Base-by-base conservation (phyloP, 1,140 invertebrate genomes). In the Orussus abietinus region DNA sequence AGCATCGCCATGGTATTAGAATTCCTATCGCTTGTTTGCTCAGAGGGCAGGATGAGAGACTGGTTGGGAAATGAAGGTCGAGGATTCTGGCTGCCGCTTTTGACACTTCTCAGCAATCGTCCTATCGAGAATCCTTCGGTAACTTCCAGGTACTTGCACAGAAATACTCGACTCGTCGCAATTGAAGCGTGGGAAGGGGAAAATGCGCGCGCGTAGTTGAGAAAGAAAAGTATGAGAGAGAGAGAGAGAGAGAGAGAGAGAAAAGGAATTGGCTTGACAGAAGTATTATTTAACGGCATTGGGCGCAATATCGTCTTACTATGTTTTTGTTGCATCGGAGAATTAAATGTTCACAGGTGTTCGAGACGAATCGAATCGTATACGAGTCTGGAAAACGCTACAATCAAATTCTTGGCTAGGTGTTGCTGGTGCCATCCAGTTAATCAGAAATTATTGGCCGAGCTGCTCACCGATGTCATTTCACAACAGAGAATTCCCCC, bases 41-140 rank as follows among this genome's bases (percentile, higher is more conserved):
- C 82, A 6, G 88, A 91, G 54, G 80, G 85, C 5, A 74, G 80
- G 42, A 84, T 93, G 75, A 84, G 89, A 41, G 86, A 92, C 64
- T 94, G 90, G 91, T 75, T 93, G 13, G 90, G 90, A 3, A 69
- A 78, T 34, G 82, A 90, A 50, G 90, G 89, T 1, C 82, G 82
- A 13, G 75, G 78, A 5, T 94, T 93, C 69, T 93, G 90, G 90
- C 76, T 83, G 10, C 85, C 87, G 3, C 67, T 94, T 22, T 73
- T 93, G 1, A 79, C 80, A 12, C 75, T 90, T 51, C 71, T 91
- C 15, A 92, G 87, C 51, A 79, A 78, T 50, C 74, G 69, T 38
- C 64, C 68, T 14, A 46, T 67, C 9, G 64, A 72, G 49, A 69
- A 54, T 56, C 59, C 66, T 42, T 67, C 78, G 1, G 50, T 71